Base-by-base conservation (phyloP, 2,797 vertebrate species). In the Enteromius paludinosus region DNA sequence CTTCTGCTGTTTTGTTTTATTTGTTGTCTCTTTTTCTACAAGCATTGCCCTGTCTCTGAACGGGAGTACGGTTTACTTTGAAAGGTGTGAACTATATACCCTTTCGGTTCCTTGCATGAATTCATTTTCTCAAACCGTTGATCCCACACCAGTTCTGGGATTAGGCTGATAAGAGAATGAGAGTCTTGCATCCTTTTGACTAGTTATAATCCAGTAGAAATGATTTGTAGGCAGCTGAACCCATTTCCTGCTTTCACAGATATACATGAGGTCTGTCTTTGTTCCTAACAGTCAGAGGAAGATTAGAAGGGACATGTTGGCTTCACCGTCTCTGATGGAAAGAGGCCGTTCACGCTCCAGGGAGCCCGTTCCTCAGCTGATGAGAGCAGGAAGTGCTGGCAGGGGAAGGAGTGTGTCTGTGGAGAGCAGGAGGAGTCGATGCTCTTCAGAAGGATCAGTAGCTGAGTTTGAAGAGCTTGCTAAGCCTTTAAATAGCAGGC, bases 381-480 rank as follows among this genome's bases (percentile, higher is more conserved):
- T 78, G 49, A 90, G 93, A 17, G 74, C 90, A 0, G 90, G 93
- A 75, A 92, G 92, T n/a, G 81, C 65, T 0, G 77, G 87, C 81
- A 88, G 94, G 87, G 93, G 92, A 43, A 90, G 92, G 88, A 93
- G 91, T 90, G 79, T 92, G 5, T 92, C 93, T 80, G 86, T 94
- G 78, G 97, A 96, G 90, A 95, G 95, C 47, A 90, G 94, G 87
- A 93, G 94, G 69, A 97, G 96, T 93, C 94, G 92, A 79, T 94
- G 92, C 86, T 97, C 96, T 0, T 96, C 96, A 0, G 93, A 90
- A 54, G 95, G 94, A 91, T 97, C 96, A 0, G 87, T 95, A 86
- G 95, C 93, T 0, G 96, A 97, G 41, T 89, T 94, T 69, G 96
- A 96, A 15, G 96, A 96, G 83, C 93, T 94, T 85, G 79, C 93